These are phyloP conservation scores for Zonitis immaculata DNA, from an alignment of 2,888 invertebrate species.

Conservation along the genomic window DNA sequence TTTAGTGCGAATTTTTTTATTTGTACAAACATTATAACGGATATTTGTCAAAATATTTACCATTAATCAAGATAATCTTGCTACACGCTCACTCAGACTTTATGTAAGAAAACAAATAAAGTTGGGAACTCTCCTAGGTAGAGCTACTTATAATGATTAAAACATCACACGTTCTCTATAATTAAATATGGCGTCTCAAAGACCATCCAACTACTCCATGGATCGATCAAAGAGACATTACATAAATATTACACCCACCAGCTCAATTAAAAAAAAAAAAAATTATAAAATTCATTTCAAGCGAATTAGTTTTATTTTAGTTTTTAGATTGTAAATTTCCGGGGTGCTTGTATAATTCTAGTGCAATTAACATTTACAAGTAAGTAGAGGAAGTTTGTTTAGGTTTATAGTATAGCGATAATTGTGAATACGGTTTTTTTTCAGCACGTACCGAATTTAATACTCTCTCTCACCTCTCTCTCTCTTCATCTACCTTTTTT, in stretches of 20 bases:
- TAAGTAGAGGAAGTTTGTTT: neutral
- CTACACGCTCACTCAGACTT: conserved; percentile 39
- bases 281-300: neutral
- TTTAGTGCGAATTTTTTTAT: conserved; percentile 18
- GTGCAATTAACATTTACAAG: neutral
- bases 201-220: conserved; percentile 17
- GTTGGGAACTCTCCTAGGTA: conserved; percentile 38
- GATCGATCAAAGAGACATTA: conserved; percentile 1
- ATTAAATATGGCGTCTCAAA: conserved; percentile 40
- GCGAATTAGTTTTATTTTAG: too few relatives aligned
- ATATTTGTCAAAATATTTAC: conserved; percentile 49
- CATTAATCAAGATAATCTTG: conserved; percentile 48
- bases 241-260: neutral
- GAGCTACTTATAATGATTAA: conserved; percentile 47
- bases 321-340: too few relatives aligned
- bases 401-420: conserved; percentile 1
- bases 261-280: neutral
- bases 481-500: too few relatives aligned
- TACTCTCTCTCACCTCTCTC: too few relatives aligned
- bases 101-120: conserved; percentile 46
- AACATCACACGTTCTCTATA: conserved; percentile 44
- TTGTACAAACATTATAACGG: conserved; percentile 23
- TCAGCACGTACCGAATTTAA: conserved; percentile 34
- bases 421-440: conserved; percentile 30
- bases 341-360: neutral